Conservation (phyloP, 2,797 vertebrate species). For the Enteromius thamalakanensis region DNA sequence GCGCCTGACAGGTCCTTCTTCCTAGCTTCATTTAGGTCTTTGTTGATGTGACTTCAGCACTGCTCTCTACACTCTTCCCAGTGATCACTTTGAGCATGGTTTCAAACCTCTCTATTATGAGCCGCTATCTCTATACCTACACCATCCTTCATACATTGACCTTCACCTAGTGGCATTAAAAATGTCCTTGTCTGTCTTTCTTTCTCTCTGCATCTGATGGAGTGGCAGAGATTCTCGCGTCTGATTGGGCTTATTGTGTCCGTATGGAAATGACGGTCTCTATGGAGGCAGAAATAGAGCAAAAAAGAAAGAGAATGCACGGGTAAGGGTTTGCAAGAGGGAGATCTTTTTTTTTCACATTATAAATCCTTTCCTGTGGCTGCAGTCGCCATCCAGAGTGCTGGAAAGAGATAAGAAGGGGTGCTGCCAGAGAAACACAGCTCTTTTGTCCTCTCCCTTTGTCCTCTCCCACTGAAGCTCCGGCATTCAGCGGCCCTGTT, state of each 20-base stretch:
- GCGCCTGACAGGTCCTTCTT: constrained; percentile 70
- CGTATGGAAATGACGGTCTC: constrained; percentile 64
- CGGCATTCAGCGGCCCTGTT: constrained; percentile 65
- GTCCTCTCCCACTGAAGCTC: constrained; percentile 66
- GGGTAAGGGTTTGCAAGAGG: constrained; percentile 61
- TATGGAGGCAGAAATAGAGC: constrained; percentile 36
- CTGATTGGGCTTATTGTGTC: constrained; percentile 66
- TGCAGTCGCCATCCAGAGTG: constrained; percentile 75
- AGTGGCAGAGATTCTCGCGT: constrained; percentile 64
- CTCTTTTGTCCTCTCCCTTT: constrained; percentile 77
- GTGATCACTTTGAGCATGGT: constrained; percentile 42
- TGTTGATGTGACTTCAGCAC: constrained; percentile 65
- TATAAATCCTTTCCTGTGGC: constrained; percentile 81
- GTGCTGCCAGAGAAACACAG: constrained; percentile 70
- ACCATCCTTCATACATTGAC: constrained; percentile 49
- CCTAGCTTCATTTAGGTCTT: constrained; percentile 80
- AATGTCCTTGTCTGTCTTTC: constrained; percentile 33
- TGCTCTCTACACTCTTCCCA: constrained; percentile 1
- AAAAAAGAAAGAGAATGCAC: constrained; percentile 44
- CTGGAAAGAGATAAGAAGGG: constrained; percentile 79
- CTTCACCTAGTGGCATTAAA: constrained; percentile 54
- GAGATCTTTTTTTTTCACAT: constrained; percentile 73
- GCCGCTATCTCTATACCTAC: constrained; percentile 39
- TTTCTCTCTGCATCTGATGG: constrained; percentile 66
- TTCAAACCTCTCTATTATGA: constrained; percentile 44